A percentile compares a stretch with the other conserved stretches of the same genome.
These are phyloP conservation scores for Patiria pectinifera DNA, from an alignment of 53 echinoderm and acorn worm genomes.

Conservation along the genomic window DNA sequence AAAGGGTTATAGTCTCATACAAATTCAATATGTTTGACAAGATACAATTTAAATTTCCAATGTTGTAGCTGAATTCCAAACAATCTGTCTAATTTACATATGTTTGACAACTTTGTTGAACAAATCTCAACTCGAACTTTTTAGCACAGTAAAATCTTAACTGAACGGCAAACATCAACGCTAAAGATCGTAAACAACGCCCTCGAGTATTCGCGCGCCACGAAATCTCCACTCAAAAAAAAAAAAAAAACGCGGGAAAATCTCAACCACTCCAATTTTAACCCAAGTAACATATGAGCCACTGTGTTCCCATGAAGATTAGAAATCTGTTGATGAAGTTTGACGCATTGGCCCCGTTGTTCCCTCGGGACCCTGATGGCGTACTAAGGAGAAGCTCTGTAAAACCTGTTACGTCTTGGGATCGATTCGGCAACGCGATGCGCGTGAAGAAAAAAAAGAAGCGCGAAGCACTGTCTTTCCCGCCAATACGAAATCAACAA, in stretches of 20 bases:
- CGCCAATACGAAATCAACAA: neutral
- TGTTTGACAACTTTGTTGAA: neutral
- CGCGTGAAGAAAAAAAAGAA: neutral
- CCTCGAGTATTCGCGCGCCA: constrained; percentile 5
- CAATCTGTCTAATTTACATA: no score
- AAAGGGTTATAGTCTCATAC: no score
- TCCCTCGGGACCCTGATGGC: constrained; percentile 11
- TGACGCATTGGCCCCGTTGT: constrained; percentile 40
- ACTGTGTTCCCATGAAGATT: constrained; percentile 22
- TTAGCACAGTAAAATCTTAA: neutral
- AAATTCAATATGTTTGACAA: neutral
- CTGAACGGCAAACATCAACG: neutral
- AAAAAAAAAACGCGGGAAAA: constrained; percentile 19
- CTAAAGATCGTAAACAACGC: constrained; percentile 20
- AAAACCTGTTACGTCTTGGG: constrained; percentile 47
- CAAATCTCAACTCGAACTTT: neutral
- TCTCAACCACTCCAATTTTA: constrained; percentile 29
- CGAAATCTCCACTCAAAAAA: neutral
- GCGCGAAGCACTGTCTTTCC: neutral
- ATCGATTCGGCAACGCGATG: constrained; percentile 11
- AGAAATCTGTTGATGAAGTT: constrained; percentile 58
- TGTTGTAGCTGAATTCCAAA: no score
- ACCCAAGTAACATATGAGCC: constrained; percentile 36
- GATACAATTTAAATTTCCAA: neutral
- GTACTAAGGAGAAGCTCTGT: neutral